Percentiles rank a stretch among this genome's conserved stretches.
phyloP scores from a whole-genome alignment of 2,797 vertebrate genomes.

The Ctenosaura bakeri region DNA sequence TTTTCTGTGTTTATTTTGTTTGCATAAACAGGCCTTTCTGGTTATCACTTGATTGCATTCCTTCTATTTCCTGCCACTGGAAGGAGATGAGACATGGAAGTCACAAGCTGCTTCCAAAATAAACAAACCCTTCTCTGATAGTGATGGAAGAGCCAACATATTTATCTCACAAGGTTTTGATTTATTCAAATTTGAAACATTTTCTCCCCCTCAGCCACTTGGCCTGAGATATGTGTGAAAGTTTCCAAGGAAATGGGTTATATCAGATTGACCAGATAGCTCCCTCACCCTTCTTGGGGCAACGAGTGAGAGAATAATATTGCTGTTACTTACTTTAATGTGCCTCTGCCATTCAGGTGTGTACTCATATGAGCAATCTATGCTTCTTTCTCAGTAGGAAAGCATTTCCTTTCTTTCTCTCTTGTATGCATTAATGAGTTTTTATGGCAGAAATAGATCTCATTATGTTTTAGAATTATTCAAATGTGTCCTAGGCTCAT shows the following conservation, averaged over 20 bases:
- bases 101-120: slow-evolving; percentile 64
- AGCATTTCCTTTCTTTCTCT: background rate
- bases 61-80: slow-evolving; percentile 62
- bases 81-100: slow-evolving; percentile 62
- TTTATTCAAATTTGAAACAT: slow-evolving; percentile 38
- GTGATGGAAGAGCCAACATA: slow-evolving; percentile 56
- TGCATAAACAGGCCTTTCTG: slow-evolving; percentile 58
- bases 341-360: background rate
- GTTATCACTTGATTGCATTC: slow-evolving; percentile 70
- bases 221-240: slow-evolving; percentile 44
- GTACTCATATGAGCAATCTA: background rate
- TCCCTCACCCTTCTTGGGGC: background rate
- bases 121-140: slow-evolving; percentile 60
- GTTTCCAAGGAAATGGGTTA: slow-evolving; percentile 14
- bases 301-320: background rate
- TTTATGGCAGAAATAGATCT: background rate
- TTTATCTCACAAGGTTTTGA: slow-evolving; percentile 55
- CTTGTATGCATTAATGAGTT: background rate
- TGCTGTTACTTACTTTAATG: background rate
- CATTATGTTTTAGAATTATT: background rate
- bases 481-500: background rate
- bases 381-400: background rate
- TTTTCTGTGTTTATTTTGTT: slow-evolving; percentile 45
- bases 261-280: slow-evolving; percentile 24
- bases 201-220: slow-evolving; percentile 42